Conservation (phyloP, 2,888 invertebrate species). For the Sepiola atlantica region DNA sequence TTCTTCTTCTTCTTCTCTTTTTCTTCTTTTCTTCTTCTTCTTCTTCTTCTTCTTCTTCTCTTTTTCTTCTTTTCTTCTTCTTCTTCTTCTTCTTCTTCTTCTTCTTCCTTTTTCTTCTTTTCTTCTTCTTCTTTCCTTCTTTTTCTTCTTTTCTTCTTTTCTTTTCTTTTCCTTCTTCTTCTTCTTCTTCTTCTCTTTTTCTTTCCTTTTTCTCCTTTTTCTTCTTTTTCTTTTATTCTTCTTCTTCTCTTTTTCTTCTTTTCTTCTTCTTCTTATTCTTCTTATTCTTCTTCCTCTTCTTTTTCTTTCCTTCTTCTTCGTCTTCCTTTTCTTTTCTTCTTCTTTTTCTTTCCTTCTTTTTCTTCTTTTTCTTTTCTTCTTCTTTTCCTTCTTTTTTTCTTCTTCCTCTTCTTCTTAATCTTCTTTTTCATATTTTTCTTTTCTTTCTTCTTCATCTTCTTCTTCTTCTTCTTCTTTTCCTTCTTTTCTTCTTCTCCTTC, state of each 20-base stretch:
- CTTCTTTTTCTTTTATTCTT: neutral
- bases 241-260: neutral
- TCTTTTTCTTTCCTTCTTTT: neutral
- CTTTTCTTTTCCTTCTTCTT: neutral
- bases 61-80: too few species aligned
- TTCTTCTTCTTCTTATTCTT: neutral
- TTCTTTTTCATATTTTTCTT: neutral
- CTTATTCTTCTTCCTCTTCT: neutral
- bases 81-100: too few species aligned
- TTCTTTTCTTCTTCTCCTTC: neutral
- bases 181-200: neutral
- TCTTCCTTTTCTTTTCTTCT: neutral
- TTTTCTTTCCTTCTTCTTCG: neutral
- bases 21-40: too few species aligned
- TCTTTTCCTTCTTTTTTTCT: neutral
- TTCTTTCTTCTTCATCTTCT: rapidly evolving
- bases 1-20: too few species aligned
- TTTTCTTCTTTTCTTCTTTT: too few species aligned
- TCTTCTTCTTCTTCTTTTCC: neutral
- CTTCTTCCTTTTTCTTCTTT: too few species aligned
- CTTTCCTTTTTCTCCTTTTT: neutral
- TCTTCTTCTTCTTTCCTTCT: too few species aligned
- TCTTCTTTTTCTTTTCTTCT: neutral
- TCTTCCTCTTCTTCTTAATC: neutral
- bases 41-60: too few species aligned